A percentile compares a stretch with the other conserved stretches of the same genome.
These are phyloP conservation scores for Monochamus saltuarius DNA, from an alignment of 1,140 invertebrate genomes.

Conservation along the genomic window DNA sequence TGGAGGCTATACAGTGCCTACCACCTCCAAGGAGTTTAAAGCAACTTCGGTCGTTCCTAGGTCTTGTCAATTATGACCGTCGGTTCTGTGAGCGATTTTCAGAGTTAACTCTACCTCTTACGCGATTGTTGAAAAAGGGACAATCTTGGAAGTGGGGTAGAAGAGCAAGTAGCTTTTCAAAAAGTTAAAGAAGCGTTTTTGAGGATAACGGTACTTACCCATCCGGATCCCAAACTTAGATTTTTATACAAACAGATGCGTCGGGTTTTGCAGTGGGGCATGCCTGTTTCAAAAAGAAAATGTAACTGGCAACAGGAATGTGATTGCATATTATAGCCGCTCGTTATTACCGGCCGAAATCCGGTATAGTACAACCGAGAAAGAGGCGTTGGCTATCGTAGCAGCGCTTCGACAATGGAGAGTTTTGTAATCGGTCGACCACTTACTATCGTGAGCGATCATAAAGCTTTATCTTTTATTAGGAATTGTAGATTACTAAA, in stretches of 20 bases:
- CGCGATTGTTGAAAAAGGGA: too few species aligned
- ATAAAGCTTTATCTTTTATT: conserved; percentile 8
- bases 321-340: conserved; percentile 1
- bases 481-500: not conserved
- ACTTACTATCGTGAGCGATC: conserved; percentile 8
- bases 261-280: conserved; percentile 4
- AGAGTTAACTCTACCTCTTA: conserved; percentile 5
- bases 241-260: conserved; percentile 10
- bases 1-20: conserved; percentile 33
- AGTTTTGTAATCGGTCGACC: conserved; percentile 1
- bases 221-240: not conserved
- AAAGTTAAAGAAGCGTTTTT: too few species aligned
- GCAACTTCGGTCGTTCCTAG: conserved; percentile 27
- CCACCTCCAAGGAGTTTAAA: conserved; percentile 18
- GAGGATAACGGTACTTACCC: too few species aligned
- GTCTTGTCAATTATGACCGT: conserved; percentile 34
- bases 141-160: too few species aligned
- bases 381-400: conserved; percentile 10
- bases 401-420: conserved; percentile 9
- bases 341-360: not conserved
- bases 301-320: not conserved
- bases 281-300: conserved; percentile 7
- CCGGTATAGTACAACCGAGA: not conserved
- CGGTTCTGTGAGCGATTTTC: conserved; percentile 42
- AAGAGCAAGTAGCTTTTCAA: too few species aligned